Base-by-base conservation (phyloP, 2,888 invertebrate species). In the Dynastes grantii region DNA sequence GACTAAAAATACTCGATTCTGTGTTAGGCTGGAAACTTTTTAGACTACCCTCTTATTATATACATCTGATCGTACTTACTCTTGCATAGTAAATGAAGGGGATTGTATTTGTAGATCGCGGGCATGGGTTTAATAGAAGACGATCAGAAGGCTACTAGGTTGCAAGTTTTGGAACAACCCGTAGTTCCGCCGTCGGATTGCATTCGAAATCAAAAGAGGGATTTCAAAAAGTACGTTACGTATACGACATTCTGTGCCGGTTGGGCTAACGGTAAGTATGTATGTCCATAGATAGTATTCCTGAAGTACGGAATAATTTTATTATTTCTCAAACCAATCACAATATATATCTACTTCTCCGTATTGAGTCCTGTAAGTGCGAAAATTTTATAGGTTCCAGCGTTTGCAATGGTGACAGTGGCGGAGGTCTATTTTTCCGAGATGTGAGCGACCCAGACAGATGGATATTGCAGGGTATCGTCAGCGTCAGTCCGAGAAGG, bases 241-340 rank as follows among this genome's bases (percentile, higher is more conserved):
- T 91, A 91, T 81, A 92, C 92, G 73, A 90, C 92, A 1, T 92
- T 93, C 83, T 93, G 93, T 84, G 93, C 92, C 76, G 93, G 93
- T 70, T 92, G 90, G 87, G 89, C 89, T 65, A 92, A 92, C 78
- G 89, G 88, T 83, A 84, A 80, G 77, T 80, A 32, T 63, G 58
- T 11, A 22, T 22, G 22, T 22, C 1, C 22, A 22, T 22, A 22
- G 22, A 22, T 22, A 22, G 22, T 22, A 22, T 22, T 22, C 22
- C 22, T 22, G 22, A 22, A 22, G 22, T 22, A 22, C 0, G 22
- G 22, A 61, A 53, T n/a, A 51, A 45, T 13, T 16, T 45, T 49
- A 53, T 27, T 9, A 53, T 3, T 51, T 9, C 32, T 37, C 5
- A 5, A 5, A 37, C 5, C 4, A 37, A 5, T 37, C 32, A 0